Conservation (phyloP, 2,888 invertebrate genomes). For the Latheticus oryzae region DNA sequence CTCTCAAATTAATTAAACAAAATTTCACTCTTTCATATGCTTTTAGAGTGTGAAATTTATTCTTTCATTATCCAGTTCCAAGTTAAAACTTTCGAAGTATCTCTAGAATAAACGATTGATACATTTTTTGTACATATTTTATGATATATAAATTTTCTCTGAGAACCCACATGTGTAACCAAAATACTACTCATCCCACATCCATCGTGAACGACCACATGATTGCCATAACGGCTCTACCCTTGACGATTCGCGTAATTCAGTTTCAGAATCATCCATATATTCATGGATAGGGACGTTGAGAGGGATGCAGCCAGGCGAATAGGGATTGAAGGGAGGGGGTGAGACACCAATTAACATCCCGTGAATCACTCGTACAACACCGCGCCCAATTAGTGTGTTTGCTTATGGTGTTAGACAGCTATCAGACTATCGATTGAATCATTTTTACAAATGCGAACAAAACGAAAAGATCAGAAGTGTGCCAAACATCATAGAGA, state of each 20-base stretch:
- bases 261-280: constrained; percentile 64
- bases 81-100: too few relatives aligned
- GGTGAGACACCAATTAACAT: constrained; percentile 63
- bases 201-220: constrained; percentile 48
- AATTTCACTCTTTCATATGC: too few relatives aligned
- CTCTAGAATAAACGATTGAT: neutral
- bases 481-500: too few relatives aligned
- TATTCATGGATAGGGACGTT: constrained; percentile 56
- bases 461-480: neutral
- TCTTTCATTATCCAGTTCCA: too few relatives aligned
- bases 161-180: constrained; percentile 20
- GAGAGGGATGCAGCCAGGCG: constrained; percentile 41
- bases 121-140: constrained; percentile 3
- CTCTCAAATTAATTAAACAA: too few relatives aligned
- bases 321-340: constrained; percentile 50
- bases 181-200: constrained; percentile 10
- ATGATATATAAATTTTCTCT: neutral
- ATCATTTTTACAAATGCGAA: constrained; percentile 6
- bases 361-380: constrained; percentile 63
- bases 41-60: too few relatives aligned
- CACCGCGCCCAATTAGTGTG: constrained; percentile 62
- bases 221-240: constrained; percentile 52
- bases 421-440: constrained; percentile 40
- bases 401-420: constrained; percentile 54
- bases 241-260: constrained; percentile 59